Percentiles rank a stretch among this genome's conserved stretches.
phyloP scores from a whole-genome alignment of 2,797 vertebrate genomes.

The Epinephelus awoara region DNA sequence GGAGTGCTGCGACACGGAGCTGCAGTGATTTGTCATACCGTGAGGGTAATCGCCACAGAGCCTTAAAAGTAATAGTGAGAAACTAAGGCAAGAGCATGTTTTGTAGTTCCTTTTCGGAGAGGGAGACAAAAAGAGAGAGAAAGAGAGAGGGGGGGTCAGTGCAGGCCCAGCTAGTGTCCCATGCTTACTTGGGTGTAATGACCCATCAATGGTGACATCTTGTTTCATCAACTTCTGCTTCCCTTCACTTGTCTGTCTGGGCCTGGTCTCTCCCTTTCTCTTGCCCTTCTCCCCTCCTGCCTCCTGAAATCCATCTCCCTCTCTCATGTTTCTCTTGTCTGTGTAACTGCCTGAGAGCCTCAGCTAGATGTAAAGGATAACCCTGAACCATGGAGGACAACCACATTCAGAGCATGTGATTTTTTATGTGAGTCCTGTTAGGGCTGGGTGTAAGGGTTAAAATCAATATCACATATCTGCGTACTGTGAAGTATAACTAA shows the following conservation, averaged over 20 bases:
- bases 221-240: conserved; percentile 98
- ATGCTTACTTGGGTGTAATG: conserved; percentile 94
- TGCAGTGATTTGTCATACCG: conserved; percentile 44
- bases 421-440: background rate
- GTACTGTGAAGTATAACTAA: background rate
- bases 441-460: background rate
- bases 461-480: background rate
- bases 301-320: conserved; percentile 69
- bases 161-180: conserved; percentile 89
- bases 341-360: conserved; percentile 21
- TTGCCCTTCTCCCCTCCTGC: conserved; percentile 66
- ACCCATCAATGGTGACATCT: conserved; percentile 94
- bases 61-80: conserved; percentile 52
- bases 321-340: conserved; percentile 43
- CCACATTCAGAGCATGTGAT: background rate
- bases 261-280: conserved; percentile 66
- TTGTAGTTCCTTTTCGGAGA: conserved; percentile 56
- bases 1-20: conserved; percentile 30
- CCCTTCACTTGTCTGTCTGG: conserved; percentile 92
- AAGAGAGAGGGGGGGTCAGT: conserved; percentile 75
- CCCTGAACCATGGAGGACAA: conserved; percentile 65
- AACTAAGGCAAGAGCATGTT: conserved; percentile 43
- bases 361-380: conserved; percentile 76
- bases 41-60: conserved; percentile 52
- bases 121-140: conserved; percentile 65